Base-by-base conservation (phyloP, 2,797 vertebrate species). In the Mustela erminea region DNA sequence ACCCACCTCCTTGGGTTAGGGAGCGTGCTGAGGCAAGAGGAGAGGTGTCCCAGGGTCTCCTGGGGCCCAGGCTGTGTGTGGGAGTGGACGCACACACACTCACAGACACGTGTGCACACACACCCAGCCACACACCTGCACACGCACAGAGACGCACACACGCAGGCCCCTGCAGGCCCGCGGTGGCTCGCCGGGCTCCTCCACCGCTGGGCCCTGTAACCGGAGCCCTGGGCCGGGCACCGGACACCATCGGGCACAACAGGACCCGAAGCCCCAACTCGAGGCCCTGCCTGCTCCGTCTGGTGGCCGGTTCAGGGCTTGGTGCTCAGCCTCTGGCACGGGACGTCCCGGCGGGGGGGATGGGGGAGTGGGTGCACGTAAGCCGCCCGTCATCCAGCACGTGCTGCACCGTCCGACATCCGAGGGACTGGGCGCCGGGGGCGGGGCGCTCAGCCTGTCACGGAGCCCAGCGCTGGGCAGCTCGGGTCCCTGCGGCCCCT, bases 311-410 rank as follows among this genome's bases (percentile, higher is more conserved):
- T 25, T 1, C 74, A 2, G 2, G 0, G 25, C 46, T 18, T 9
- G 7, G 17, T 41, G 1, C 0, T 3, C 0, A 0, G 54, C 91
- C 8, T 2, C 58, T 86, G 29, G 15, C 0, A 52, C 15, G 4
- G 49, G 15, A 52, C 49, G 4, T 52, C 49, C 15, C 49, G 49
- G 49, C 14, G 49, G 14, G 14, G 46, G 49, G 49, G 49, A 1
- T 15, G 4, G 49, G 14, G 49, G 14, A 41, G 49, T 15, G 49
- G 49, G 49, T 52, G 49, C 14, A 4, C 1, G 49, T 52, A 52
- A 52, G 0, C 0, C 1, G 15, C 38, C 72, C 10, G 7, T 3
- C 8, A 1, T 6, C 4, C 1, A 13, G 41, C 46, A 35, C 27
- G 54, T 0, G 0, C 25, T 4, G n/a, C 7, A 7, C 41, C 21